Conservation (phyloP, 2,888 invertebrate species). For the Physocephala rufipes region DNA sequence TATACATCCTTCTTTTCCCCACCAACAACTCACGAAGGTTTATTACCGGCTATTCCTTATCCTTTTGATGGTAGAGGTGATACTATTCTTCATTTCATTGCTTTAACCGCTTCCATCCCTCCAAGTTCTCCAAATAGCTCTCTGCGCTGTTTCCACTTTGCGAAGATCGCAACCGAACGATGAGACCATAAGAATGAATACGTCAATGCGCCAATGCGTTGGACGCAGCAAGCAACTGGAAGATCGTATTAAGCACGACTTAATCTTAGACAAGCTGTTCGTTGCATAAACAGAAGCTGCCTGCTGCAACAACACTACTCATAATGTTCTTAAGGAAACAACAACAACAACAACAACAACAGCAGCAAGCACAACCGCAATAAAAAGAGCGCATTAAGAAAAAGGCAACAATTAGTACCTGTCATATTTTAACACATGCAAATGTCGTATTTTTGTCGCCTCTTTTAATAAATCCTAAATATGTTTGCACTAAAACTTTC, state of each 20-base stretch:
- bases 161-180: background rate
- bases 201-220: constrained; percentile 3
- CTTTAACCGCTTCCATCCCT: background rate
- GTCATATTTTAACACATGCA: constrained; percentile 33
- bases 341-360: constrained; percentile 16
- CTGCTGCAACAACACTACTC: constrained; percentile 22
- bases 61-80: too few relatives aligned
- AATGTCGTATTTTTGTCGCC: constrained; percentile 30
- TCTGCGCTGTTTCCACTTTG: background rate
- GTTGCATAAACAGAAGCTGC: constrained; percentile 29
- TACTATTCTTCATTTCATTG: background rate
- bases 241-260: constrained; percentile 34
- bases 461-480: background rate
- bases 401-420: constrained; percentile 28
- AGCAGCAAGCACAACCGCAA: constrained; percentile 1
- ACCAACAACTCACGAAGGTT: too few relatives aligned
- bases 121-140: background rate
- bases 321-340: constrained; percentile 21
- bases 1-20: background rate
- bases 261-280: constrained; percentile 35
- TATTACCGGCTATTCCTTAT: too few relatives aligned
- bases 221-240: constrained; percentile 9
- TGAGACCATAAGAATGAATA: background rate
- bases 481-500: background rate
- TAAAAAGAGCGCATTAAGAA: background rate